A percentile compares a stretch with the other conserved stretches of the same genome.
Conservation (phyloP, 2,113 vertebrate species). For the Hymenochirus boettgeri region DNA sequence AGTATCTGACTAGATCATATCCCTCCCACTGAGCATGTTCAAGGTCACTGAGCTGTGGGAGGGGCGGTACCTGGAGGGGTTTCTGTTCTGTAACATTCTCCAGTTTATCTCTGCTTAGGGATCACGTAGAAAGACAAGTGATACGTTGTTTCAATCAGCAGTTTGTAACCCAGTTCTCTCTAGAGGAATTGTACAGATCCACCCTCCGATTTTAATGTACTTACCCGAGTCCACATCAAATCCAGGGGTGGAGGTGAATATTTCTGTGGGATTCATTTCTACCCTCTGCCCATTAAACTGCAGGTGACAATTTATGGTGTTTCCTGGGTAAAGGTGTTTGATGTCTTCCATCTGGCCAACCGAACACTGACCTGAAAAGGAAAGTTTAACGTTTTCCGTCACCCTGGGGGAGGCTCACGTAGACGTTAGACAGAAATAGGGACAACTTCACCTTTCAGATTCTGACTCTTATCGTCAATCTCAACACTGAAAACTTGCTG, state of each 20-base stretch:
- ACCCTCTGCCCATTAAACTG: conserved; percentile 69
- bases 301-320: conserved; percentile 72
- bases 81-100: no score
- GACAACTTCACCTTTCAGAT: conserved; percentile 74
- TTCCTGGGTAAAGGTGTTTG: conserved; percentile 69
- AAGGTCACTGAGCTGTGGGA: no score
- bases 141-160: no score
- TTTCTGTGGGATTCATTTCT: conserved; percentile 69
- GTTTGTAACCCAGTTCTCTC: no score
- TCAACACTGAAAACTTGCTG: conserved; percentile 69
- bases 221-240: conserved; percentile 78
- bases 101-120: no score
- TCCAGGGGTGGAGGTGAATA: conserved; percentile 68
- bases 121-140: no score
- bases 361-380: conserved; percentile 67
- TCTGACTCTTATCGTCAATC: conserved; percentile 70
- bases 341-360: conserved; percentile 69
- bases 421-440: not conserved
- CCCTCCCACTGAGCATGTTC: no score
- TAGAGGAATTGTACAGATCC: no score
- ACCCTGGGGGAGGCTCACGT: no score
- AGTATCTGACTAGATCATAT: no score
- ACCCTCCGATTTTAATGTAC: not conserved
- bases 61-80: no score
- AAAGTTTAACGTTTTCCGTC: not conserved